Base-by-base conservation (phyloP, 1,140 invertebrate species). In the Drosophila equinoxialis region DNA sequence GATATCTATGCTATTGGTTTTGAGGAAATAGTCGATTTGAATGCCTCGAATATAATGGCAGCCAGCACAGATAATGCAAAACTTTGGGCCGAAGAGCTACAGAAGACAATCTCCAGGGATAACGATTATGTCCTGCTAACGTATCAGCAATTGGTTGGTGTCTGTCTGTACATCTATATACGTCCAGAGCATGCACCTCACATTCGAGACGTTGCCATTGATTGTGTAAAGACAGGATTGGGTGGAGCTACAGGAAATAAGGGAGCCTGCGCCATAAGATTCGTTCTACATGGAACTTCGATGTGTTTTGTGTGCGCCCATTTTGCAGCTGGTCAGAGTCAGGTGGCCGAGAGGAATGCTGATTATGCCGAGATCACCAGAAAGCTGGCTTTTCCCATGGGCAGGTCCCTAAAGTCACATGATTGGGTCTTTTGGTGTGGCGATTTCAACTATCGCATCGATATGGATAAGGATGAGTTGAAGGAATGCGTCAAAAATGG, bases 351-450 rank as follows among this genome's bases (percentile, higher is more conserved):
- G 90, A 93, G 99, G 70, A 99, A 99, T 93, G 97, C 97, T 13
- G 98, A 99, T 93, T 99, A 98, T 92, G 95, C 96, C 13, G 98
- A 99, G 93, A 99, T 99, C 51, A 97, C 96, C 0, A 94, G 96
- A 73, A 99, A 98, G 94, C 94, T 99, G 74, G 94, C 95, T 8
- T 99, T 99, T 92, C 97, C 98, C 8, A 97, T 98, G 97, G 97
- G 97, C 26, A 94, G 97, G 69, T 97, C 96, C 0, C 92, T 99
- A 1, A 96, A 97, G 92, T 97, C 97, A 11, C 99, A 99, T 92
- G 99, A 99, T 93, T 99, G 98, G 93, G 95, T 99, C 0, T 99
- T 99, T 92, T 99, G 99, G 98, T 98, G 98, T 92, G 99, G 99
- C 0, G 99, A 99, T 93, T 99, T 99, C 92, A 99, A 99, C 92